Evolutionary conservation across 2,113 vertebrate genomes (phyloP), one percentile per base, ranked within the genome.

Genomic region (Lepus americanus): DNA sequence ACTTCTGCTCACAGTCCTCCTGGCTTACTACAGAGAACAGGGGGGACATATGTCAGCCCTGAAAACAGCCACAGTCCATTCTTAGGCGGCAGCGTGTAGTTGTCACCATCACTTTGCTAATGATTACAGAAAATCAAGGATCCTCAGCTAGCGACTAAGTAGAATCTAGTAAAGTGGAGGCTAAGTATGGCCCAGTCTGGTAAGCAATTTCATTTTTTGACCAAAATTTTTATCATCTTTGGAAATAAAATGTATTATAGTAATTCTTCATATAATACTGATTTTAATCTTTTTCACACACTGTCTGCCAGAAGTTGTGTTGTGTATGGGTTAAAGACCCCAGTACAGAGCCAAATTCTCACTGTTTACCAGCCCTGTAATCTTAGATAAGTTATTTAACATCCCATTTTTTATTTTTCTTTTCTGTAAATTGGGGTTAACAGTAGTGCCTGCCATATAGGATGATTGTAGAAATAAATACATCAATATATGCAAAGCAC

Each of bases 1-100:
- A 90, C 3, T 78, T 44, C n/a, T 96, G 70, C 51, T 78, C n/a
- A 80, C 51, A 55, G n/a, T 83, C 36, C 59, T 86, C 84, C 63
- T 76, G 78, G 51, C 49, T 95, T 59, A 59, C 84, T 85, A 61
- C 19, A 76, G 63, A 96, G 51, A 77, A 89, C 31, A 72, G 49
- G 73, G 44, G 89, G 23, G 23, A 95, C 77, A 72, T 66, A 83
- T 87, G 80, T 94, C 51, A 89, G 5, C 63, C 55, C 36, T 63
- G n/a, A 31, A 90, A 95, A 93, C 8, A 89, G 33, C 39, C 63
- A 85, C 66, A 70, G 3, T 17, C 19, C 10, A n/a, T 51, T 33
- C 23, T 70, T 44, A 44, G 78, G 36, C 85, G 55, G 73, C 29
- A 92, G 78, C 31, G 3, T 67, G n/a, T 3, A 4, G 17, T 6